Base-by-base conservation (phyloP, 2,888 invertebrate genomes). In the Xanthorhoe designata region DNA sequence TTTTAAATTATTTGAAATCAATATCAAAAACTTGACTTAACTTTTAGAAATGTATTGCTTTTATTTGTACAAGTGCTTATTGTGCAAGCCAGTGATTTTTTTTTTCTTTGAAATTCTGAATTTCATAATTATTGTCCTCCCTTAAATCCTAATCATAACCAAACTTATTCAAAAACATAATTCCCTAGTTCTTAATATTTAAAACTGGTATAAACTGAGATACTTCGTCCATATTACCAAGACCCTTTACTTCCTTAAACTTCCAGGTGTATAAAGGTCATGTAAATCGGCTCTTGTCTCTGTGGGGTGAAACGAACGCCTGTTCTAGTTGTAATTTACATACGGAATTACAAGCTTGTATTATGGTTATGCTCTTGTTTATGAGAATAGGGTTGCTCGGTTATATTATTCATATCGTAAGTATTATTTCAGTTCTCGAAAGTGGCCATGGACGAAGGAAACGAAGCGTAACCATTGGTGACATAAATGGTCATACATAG, bases 311-410 rank as follows among this genome's bases (percentile, higher is more conserved):
- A 83, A 85, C 75, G 80, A 88, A 88, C 88, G 85, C 89, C 88
- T 89, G 85, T 83, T 85, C 81, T 84, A 91, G 87, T 87, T 87
- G 85, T 88, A 92, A 92, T 92, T 92, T 92, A 91, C 92, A 92
- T 92, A 89, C 85, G 84, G 88, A 92, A 92, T 92, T 89, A 92
- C 90, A 87, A 84, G 85, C 84, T 82, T 83, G 84, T 90, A 85
- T 90, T 84, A 84, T 83, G 85, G 82, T 85, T 87, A 85, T 85
- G 82, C 83, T 80, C 83, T 80, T 85, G 88, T 87, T 90, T 88
- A 88, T 83, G 80, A 73, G 75, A 74, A 73, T 74, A 73, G 75
- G 66, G 74, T 67, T 67, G 70, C 66, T 73, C 66, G 70, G 66
- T 71, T 66, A 68, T 66, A 66, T 49, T 66, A 67, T 67, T 63